phyloP scores from a whole-genome alignment of 2,888 invertebrate genomes.

The Hirtodrosophila trivittata region DNA sequence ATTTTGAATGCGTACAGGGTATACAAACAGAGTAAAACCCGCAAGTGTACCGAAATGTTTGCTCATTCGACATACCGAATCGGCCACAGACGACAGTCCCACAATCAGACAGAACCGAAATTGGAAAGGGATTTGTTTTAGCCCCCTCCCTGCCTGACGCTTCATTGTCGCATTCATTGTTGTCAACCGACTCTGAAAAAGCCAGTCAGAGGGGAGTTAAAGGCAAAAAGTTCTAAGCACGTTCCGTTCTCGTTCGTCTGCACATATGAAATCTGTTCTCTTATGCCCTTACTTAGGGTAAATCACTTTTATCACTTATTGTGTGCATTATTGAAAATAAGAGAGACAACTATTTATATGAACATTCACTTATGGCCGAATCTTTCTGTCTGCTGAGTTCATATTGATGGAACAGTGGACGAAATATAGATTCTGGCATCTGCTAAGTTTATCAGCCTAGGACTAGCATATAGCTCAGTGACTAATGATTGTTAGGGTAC shows the following conservation, averaged over 20 bases:
- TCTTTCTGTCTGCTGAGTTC: no score
- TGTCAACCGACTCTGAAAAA: constrained; percentile 30
- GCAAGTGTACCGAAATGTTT: constrained; percentile 53
- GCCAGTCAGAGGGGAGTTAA: constrained; percentile 8
- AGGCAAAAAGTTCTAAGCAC: constrained; percentile 25
- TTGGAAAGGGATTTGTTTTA: constrained; percentile 49
- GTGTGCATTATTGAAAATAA: no score
- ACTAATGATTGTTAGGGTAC: neutral
- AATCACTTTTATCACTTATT: no score
- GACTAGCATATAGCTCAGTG: no score
- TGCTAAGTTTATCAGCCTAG: no score
- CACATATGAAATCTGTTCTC: constrained; percentile 30
- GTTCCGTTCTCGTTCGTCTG: constrained; percentile 34
- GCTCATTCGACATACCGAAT: constrained; percentile 31
- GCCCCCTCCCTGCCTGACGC: constrained; percentile 13
- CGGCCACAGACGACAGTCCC: constrained; percentile 22
- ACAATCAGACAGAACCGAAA: constrained; percentile 22
- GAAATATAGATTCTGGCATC: no score
- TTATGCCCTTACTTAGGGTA: neutral
- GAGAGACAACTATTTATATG: no score
- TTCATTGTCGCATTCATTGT: constrained; percentile 55
- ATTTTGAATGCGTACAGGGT: neutral
- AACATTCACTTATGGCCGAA: no score
- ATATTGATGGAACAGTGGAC: no score
- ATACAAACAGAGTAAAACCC: constrained; percentile 29